Evolutionary conservation across 2,888 invertebrate genomes (phyloP).

Genomic region (Lepidochrysops patricia): DNA sequence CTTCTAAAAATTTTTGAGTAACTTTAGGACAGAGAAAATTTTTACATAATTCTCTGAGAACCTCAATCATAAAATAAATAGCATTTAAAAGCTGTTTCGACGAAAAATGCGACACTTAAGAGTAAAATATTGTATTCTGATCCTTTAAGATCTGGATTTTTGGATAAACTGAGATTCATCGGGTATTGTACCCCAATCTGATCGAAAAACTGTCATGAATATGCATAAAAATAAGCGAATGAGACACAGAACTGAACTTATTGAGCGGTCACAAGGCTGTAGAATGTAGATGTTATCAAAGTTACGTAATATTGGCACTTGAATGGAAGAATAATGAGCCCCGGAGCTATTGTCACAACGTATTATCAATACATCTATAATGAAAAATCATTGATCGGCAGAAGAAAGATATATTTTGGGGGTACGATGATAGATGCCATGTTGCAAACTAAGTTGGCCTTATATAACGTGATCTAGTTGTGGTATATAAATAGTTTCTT

Average conservation of each 20-base stretch:
- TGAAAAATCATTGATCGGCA: background rate
- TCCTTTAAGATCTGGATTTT: too few relatives aligned
- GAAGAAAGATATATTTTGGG: background rate
- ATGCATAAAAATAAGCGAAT: background rate
- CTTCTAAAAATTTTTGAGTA: too few relatives aligned
- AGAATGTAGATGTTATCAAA: background rate
- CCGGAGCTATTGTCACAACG: background rate
- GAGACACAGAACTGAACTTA: background rate
- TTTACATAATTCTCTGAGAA: background rate
- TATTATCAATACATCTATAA: background rate
- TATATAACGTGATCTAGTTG: slow-evolving; percentile 1
- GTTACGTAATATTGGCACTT: background rate
- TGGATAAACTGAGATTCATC: background rate
- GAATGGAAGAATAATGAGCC: background rate
- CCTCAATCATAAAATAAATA: too few relatives aligned
- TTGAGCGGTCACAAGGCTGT: background rate
- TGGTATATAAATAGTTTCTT: background rate
- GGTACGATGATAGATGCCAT: background rate
- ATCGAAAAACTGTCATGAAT: background rate
- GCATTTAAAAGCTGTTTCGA: too few relatives aligned
- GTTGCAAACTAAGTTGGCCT: slow-evolving; percentile 3
- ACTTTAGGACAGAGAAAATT: too few relatives aligned
- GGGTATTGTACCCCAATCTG: background rate
- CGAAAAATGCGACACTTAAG: too few relatives aligned
- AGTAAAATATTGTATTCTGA: too few relatives aligned